Evolutionary conservation across 2,888 invertebrate species (phyloP).

Genomic region (Ochlodes sylvanus): DNA sequence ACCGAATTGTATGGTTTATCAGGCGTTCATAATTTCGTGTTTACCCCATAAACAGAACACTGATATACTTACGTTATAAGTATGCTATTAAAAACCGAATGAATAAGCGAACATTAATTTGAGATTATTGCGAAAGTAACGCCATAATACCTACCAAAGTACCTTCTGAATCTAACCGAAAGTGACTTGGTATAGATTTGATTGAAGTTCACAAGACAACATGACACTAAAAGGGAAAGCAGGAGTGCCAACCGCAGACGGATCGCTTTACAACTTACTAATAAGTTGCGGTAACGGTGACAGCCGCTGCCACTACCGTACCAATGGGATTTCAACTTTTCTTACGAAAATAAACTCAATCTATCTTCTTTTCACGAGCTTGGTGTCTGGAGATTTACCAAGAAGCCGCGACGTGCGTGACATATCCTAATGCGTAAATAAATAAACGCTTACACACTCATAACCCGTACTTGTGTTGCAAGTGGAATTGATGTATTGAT

Average conservation of each 20-base stretch:
- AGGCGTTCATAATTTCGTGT: no score
- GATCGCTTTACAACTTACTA: constrained; percentile 34
- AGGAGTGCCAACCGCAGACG: constrained; percentile 21
- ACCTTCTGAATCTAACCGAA: background rate
- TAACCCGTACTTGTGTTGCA: no score
- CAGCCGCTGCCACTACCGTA: constrained; percentile 12
- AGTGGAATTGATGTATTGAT: no score
- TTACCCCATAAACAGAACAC: no score
- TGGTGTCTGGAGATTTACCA: background rate
- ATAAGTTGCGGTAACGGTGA: constrained; percentile 23
- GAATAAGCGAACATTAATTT: no score
- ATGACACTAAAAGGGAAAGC: constrained; percentile 33
- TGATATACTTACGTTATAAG: no score
- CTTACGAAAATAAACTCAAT: constrained; percentile 1
- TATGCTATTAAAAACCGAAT: no score
- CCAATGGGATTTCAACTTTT: constrained; percentile 9
- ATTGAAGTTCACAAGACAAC: constrained; percentile 13
- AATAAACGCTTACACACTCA: background rate
- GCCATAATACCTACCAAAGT: no score
- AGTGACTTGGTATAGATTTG: background rate
- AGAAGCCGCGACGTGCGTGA: background rate
- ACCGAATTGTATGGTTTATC: no score
- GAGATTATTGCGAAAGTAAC: no score
- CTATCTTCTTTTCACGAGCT: background rate
- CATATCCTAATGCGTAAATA: background rate